Evolutionary conservation across 2,888 invertebrate species (phyloP), one percentile per base, ranked within the genome.

Genomic region (Bursaphelenchus okinawaensis): DNA sequence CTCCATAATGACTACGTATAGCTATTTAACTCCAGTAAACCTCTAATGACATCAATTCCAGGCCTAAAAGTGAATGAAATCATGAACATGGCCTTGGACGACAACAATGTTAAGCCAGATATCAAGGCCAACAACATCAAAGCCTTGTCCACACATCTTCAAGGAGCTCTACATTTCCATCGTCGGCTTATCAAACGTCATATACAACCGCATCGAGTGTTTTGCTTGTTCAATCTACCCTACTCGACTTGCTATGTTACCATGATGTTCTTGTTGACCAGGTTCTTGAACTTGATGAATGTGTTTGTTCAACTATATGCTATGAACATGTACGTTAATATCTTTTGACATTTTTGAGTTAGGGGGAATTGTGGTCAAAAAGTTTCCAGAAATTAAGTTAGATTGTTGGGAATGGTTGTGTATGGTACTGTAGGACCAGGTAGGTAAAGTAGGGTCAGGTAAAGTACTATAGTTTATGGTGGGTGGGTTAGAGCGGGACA

Each of bases 31-130:
- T n/a, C n/a, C n/a, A n/a, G n/a, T n/a, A n/a, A n/a, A n/a, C n/a
- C n/a, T n/a, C n/a, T n/a, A n/a, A n/a, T n/a, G n/a, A n/a, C n/a
- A n/a, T n/a, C n/a, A n/a, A n/a, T 6, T 70, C 27, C 50, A 77
- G 77, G 77, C 52, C 70, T 77, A 20, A 63, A 75, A 55, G 75
- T 77, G 27, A 74, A 75, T 51, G 76, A 77, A 65, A 72, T 77
- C 1, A 72, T 77, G 23, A 72, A 76, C 60, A 73, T 69, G 50
- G 76, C 77, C 20, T 58, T 67, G 55, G 77, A 77, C 55, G 28
- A 71, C 19, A 27, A 64, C 1, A 64, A 64, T 62, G 55, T 64
- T 28, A 62, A 64, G 19, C 31, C 27, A 16, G 50, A 29, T 3
- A 19, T 72, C n/a, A 59, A 68, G 26, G 65, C 69, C 31, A 70